Percentiles rank a stretch among this genome's conserved stretches.
Conservation (phyloP, 2,113 vertebrate genomes). For the Mormoops blainvillei region DNA sequence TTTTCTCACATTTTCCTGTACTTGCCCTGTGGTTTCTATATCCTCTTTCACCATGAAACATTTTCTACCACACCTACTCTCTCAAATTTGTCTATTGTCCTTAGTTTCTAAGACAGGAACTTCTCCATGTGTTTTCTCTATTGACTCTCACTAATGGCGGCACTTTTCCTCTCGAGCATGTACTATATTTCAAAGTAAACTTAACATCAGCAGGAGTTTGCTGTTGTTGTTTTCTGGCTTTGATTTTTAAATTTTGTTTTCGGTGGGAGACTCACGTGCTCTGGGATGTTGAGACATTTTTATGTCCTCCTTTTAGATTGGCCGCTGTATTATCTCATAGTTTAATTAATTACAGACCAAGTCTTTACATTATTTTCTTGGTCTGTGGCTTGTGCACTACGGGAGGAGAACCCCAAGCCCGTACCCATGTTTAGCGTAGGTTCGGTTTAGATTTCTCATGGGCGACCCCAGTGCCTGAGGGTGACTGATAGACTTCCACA, state of each 20-base stretch:
- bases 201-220: neutral
- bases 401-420: neutral
- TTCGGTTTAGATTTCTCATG: neutral
- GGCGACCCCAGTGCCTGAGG: neutral
- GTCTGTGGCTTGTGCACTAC: neutral
- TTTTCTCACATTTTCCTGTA: neutral
- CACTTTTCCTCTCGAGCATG: neutral
- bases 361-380: neutral
- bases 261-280: neutral
- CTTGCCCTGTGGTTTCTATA: neutral
- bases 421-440: neutral
- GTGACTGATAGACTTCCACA: neutral
- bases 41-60: neutral
- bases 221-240: neutral
- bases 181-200: neutral
- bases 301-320: neutral
- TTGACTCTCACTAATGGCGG: neutral
- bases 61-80: neutral
- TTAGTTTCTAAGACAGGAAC: neutral
- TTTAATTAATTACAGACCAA: neutral
- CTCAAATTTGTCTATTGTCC: neutral
- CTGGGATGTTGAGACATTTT: constrained; percentile 2
- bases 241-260: neutral
- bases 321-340: neutral
- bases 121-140: neutral